Evolutionary conservation across 2,797 vertebrate genomes (phyloP).

Genomic region (Chromobotia macracanthus): DNA sequence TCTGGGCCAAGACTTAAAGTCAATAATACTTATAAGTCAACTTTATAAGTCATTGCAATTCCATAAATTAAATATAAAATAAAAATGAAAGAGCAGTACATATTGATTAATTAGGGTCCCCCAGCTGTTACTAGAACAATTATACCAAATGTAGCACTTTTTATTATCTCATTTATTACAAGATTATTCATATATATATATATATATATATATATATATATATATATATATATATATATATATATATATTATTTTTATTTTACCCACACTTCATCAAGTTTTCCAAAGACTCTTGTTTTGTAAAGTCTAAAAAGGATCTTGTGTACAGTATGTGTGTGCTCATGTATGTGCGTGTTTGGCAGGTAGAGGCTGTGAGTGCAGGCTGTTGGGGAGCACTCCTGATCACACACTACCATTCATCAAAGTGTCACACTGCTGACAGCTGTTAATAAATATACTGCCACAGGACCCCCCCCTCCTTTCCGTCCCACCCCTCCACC

Average conservation of each 20-base stretch:
- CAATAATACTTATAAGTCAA: background rate
- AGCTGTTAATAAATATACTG: conserved; percentile 99
- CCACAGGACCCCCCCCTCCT: conserved; percentile 93
- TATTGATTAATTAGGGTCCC: background rate
- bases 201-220: too few species aligned
- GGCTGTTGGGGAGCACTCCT: conserved; percentile 91
- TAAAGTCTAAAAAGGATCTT: conserved; percentile 64
- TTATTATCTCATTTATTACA: conserved; percentile 4
- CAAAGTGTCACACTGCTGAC: conserved; percentile 99
- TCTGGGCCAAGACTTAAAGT: background rate
- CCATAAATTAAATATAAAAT: background rate
- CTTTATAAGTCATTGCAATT: background rate
- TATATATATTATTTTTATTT: background rate
- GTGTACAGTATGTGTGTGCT: conserved; percentile 55
- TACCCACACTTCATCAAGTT: conserved; percentile 43
- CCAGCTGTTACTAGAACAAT: background rate
- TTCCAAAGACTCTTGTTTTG: conserved; percentile 59
- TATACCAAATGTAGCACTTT: background rate
- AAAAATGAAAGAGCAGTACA: background rate
- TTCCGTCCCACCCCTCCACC: conserved; percentile 89
- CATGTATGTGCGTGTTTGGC: conserved; percentile 87
- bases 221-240: too few species aligned
- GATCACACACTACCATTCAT: conserved; percentile 99
- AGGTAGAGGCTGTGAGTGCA: conserved; percentile 93
- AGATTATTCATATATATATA: too few species aligned